A percentile compares a stretch with the other conserved stretches of the same genome.
Evolutionary conservation across 53 echinoderm and acorn worm genomes (phyloP).

Genomic region (Holothuria leucospilota): DNA sequence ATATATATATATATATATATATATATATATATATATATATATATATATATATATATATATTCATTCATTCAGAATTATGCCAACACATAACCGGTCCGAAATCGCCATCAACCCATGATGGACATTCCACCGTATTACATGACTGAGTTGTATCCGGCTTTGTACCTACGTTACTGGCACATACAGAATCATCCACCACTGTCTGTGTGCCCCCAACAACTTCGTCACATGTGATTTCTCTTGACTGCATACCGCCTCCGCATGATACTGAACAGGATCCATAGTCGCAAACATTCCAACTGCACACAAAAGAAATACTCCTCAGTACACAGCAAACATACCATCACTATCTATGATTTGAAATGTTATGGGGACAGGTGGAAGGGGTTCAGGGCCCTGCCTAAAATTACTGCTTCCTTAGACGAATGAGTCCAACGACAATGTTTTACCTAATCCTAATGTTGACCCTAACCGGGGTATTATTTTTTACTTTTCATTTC

Average conservation of each 20-base stretch:
- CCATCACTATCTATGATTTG: not conserved
- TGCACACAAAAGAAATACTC: not conserved
- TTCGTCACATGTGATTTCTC: slow-evolving; percentile 8
- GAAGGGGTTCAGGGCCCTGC: too few species aligned
- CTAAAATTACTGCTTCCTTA: too few species aligned
- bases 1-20: too few species aligned
- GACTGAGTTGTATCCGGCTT: not conserved
- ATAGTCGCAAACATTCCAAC: slow-evolving; percentile 12
- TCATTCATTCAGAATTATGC: too few species aligned
- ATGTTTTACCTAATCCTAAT: too few species aligned
- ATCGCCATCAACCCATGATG: not conserved
- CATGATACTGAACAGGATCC: not conserved
- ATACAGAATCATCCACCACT: not conserved
- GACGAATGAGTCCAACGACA: too few species aligned
- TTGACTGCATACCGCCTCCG: slow-evolving; percentile 3
- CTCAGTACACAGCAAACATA: too few species aligned
- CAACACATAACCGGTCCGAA: not conserved
- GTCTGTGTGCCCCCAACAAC: not conserved
- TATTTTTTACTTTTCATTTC: too few species aligned
- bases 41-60: too few species aligned
- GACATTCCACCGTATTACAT: not conserved
- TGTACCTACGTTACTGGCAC: not conserved
- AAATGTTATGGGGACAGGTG: not conserved
- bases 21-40: too few species aligned
- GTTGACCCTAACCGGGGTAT: too few species aligned